These are phyloP conservation scores for Amphilophus citrinellus DNA, from an alignment of 2,113 vertebrate genomes.

Conservation along the genomic window DNA sequence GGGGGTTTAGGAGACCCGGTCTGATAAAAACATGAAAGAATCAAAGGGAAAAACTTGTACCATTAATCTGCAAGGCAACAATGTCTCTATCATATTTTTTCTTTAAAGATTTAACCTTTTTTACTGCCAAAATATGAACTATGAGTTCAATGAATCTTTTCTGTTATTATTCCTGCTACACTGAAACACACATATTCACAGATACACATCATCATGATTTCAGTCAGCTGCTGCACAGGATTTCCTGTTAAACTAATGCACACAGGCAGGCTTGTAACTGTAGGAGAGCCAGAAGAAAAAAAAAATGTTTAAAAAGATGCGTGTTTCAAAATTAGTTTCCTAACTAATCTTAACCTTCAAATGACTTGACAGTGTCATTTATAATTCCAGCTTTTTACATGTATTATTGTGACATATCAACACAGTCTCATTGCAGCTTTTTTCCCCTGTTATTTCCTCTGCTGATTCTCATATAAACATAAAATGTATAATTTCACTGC, in stretches of 20 bases:
- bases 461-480: not conserved
- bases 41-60: not conserved
- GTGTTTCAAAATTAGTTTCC: not conserved
- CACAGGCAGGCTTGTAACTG: not conserved
- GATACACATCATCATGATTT: not conserved
- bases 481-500: accelerated
- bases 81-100: not conserved
- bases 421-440: not conserved
- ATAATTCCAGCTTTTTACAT: not conserved
- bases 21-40: not conserved
- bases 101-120: not conserved
- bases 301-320: not conserved
- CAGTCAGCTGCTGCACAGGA: not conserved
- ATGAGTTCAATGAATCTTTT: not conserved
- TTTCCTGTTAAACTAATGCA: not conserved
- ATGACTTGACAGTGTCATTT: accelerated
- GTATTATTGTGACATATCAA: not conserved
- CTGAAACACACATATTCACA: too few species aligned
- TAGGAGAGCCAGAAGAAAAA: not conserved
- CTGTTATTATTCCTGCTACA: not conserved
- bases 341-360: not conserved
- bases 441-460: not conserved
- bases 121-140: not conserved
- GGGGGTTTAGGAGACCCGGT: not conserved
- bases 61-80: not conserved